Percentiles rank a stretch among this genome's conserved stretches.
These are phyloP conservation scores for Clarias macrocephalus DNA, from an alignment of 2,113 vertebrate species.

Conservation along the genomic window DNA sequence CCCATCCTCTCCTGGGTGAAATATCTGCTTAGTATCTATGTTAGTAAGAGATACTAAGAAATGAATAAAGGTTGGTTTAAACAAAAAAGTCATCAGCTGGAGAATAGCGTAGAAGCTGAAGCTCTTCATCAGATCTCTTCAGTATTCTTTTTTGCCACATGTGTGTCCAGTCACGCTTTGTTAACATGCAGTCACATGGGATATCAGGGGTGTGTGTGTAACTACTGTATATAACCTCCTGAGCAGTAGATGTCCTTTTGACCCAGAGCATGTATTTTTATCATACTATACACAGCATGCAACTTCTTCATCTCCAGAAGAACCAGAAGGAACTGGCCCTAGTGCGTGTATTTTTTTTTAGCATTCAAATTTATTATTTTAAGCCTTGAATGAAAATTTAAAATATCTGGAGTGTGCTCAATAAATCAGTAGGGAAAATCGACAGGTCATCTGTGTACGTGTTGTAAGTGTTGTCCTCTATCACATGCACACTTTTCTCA, in stretches of 20 bases:
- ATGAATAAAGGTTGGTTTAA: neutral
- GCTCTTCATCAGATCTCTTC: neutral
- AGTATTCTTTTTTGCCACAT: neutral
- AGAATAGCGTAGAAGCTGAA: neutral
- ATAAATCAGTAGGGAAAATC: neutral
- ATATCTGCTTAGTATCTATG: neutral
- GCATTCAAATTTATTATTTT: neutral
- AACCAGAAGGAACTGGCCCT: neutral
- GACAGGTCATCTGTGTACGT: neutral
- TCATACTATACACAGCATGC: neutral
- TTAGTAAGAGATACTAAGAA: neutral
- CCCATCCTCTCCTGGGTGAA: neutral
- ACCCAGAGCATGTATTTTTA: neutral
- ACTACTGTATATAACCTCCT: neutral
- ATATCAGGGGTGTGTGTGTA: neutral
- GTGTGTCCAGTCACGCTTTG: neutral
- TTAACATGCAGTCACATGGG: slow-evolving; percentile 2
- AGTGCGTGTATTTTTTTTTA: neutral
- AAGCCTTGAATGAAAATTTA: neutral
- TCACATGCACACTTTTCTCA: neutral
- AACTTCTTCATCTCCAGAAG: neutral
- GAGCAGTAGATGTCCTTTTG: neutral
- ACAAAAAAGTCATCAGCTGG: neutral
- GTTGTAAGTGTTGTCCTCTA: neutral
- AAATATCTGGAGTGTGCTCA: neutral